Conservation (phyloP, 2,113 vertebrate species). For the Xyrauchen texanus region DNA sequence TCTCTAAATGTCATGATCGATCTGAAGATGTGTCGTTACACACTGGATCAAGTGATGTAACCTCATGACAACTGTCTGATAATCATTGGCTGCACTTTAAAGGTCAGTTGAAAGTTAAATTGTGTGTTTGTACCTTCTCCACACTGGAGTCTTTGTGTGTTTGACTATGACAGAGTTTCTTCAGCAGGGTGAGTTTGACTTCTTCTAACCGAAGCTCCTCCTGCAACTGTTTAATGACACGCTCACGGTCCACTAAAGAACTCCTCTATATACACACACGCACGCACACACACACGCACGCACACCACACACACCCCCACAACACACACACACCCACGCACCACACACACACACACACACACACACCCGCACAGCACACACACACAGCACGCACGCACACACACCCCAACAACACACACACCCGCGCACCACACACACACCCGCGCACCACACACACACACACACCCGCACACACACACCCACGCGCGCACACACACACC, state of each 20-base stretch:
- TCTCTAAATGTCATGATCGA: no score
- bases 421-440: not conserved
- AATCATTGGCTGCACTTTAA: no score
- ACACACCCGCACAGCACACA: no score
- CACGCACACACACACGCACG: not conserved
- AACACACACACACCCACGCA: slow-evolving; percentile 1
- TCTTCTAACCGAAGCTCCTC: slow-evolving; percentile 93
- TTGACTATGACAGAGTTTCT: slow-evolving; percentile 93
- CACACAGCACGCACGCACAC: not conserved
- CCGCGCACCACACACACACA: not conserved
- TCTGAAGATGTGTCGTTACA: no score
- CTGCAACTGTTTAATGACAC: slow-evolving; percentile 89
- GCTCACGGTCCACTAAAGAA: slow-evolving; percentile 84
- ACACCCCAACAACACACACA: no score
- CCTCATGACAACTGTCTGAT: no score
- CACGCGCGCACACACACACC: no score
- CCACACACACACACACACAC: not conserved
- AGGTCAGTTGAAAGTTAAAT: no score
- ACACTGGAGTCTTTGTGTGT: slow-evolving; percentile 86
- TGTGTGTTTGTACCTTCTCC: slow-evolving; percentile 81
- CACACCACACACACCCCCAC: not conserved
- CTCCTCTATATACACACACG: slow-evolving; percentile 77
- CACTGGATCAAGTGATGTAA: no score
- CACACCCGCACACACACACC: not conserved
- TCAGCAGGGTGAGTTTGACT: slow-evolving; percentile 92